Base-by-base conservation (phyloP, 2,113 vertebrate genomes). In the Tinamus guttatus region DNA sequence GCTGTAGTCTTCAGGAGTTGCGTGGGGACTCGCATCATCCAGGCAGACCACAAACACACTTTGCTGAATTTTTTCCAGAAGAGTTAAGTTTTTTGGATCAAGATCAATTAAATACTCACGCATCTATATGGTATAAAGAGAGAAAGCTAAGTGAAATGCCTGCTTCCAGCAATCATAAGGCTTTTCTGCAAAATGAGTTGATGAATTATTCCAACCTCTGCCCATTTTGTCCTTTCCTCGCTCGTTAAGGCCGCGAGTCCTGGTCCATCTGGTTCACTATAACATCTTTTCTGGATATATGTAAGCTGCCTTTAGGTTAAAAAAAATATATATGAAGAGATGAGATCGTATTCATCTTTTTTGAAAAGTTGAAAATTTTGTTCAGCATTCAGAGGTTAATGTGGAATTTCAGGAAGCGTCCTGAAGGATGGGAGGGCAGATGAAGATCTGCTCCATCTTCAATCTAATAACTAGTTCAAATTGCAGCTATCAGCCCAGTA, bases 31-130 rank as follows among this genome's bases (percentile, higher is more conserved):
- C 4, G 92, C 38, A 69, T 99, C 98, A 82, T 99, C 99, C 34
- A 99, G 94, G 38, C 96, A 97, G n/a, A 99, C 38, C 20, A 98
- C 92, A 63, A 99, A 98, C 95, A 99, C 85, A 88, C 99, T 98
- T 95, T 97, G 98, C 96, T 99, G 98, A 95, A 99, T 99, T 93
- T 98, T 98, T 96, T 99, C 99, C 96, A 99, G 97, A 38, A 97
- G 94, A 81, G 89, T 96, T 91, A 98, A 95, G 87, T 99, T 99
- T 92, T 98, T 98, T 87, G 98, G 98, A 97, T 99, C 98, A 67
- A 99, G 98, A 89, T 85, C 90, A 88, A 99, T 98, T 70, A 99
- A 98, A 97, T 99, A 97, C 45, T 99, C 98, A 74, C 99, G 98
- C 82, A 98, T 96, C 99, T 99, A 93, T 40, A 95, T 92, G 36